Conservation (phyloP, 2,888 invertebrate genomes). For the Lithophane semibrunnea region DNA sequence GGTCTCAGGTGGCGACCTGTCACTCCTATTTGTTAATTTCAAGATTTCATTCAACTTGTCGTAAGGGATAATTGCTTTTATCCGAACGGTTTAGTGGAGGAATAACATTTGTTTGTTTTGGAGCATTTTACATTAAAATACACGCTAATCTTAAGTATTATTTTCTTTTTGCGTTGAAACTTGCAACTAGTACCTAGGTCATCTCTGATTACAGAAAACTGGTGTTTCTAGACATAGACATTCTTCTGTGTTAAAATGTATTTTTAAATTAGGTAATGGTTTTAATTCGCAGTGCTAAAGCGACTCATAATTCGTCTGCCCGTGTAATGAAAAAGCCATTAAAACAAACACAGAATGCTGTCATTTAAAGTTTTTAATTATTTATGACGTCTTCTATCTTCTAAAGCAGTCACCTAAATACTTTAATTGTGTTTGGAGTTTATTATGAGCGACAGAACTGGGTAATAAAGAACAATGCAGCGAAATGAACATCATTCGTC, state of each 20-base stretch:
- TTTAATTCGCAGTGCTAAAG: constrained; percentile 22
- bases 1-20: constrained; percentile 56
- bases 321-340: constrained; percentile 47
- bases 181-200: not conserved
- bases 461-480: constrained; percentile 10
- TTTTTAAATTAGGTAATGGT: not conserved
- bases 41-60: constrained; percentile 53
- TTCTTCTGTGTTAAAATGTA: not conserved
- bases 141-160: not conserved
- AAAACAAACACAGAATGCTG: constrained; percentile 37
- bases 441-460: constrained; percentile 25
- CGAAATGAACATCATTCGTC: not conserved
- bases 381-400: constrained; percentile 42
- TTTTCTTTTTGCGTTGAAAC: not conserved
- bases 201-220: not conserved
- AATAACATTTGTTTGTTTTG: constrained; percentile 8
- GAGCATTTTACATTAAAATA: not conserved
- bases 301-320: not conserved
- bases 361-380: constrained; percentile 54
- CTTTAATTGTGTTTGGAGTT: constrained; percentile 40
- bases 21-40: constrained; percentile 56
- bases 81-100: not conserved
- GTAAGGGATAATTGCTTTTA: constrained; percentile 36
- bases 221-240: not conserved
- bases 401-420: constrained; percentile 24